Evolutionary conservation across 2,888 invertebrate species (phyloP), one percentile per base, ranked within the genome.

Genomic region (Drosophila pullipes): DNA sequence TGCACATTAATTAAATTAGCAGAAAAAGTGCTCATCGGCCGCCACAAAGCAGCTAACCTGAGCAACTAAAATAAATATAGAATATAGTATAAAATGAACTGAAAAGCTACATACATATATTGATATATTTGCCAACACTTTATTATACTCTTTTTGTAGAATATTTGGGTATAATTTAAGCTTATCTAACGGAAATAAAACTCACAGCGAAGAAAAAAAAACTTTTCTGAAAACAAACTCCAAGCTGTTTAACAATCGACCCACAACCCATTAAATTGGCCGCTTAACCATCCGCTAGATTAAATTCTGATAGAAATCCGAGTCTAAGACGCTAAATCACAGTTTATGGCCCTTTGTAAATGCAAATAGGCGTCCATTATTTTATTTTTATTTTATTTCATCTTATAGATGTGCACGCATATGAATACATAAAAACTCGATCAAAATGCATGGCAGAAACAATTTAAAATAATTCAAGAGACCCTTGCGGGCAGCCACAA

Each of bases 401-500:
- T 66, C 66, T 52, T 72, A 69, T 70, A 78, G 78, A 78, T 77
- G 74, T 78, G 78, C 75, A 69, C 57, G 65, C 76, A 74, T 76
- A 85, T 89, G 81, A 86, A 86, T 86, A 80, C 59, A 84, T 78
- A 73, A 64, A 71, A 69, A 58, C 73, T 59, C 69, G 70, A 78
- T 64, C 67, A 74, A 75, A 77, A 77, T 81, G 74, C 78, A 81
- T 67, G 74, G 66, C 66, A 76, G 69, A 86, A 89, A 83, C 80
- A 80, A 85, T 87, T 89, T 87, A 89, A 83, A 87, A 89, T 87
- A 87, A 87, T 89, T 87, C 89, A 87, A 87, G 79, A 70, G 81
- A 78, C 79, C 83, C 83, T 82, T 83, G 78, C 69, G 82, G 79
- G 50, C 70, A 81, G 81, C 81, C 79, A 61, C 83, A 80, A 74